Conservation (phyloP, 1,140 invertebrate genomes). For the Drosophila nebulosa region DNA sequence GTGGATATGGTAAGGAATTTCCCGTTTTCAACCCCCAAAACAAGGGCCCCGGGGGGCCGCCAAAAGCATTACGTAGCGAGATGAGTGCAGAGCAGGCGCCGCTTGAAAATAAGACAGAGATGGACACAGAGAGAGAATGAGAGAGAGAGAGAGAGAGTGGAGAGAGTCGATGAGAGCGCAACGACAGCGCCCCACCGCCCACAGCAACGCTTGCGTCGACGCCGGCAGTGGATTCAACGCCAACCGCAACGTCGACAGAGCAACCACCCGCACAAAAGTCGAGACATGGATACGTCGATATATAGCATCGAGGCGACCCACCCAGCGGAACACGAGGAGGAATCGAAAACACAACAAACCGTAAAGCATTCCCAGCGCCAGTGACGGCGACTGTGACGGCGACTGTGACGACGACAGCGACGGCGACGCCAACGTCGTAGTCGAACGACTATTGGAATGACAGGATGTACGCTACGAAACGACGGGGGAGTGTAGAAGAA, state of each 20-base stretch:
- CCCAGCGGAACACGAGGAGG: constrained; percentile 22
- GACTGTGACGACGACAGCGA: constrained; percentile 12
- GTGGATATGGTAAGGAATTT: constrained; percentile 20
- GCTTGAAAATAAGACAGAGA: not conserved
- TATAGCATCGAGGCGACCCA: not conserved
- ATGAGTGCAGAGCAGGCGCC: constrained; percentile 32
- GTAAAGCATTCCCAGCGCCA: constrained; percentile 63
- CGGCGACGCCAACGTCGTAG: not conserved
- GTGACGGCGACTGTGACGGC: constrained; percentile 11
- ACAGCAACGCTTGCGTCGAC: constrained; percentile 17
- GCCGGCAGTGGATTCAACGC: not conserved
- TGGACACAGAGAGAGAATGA: constrained; percentile 11
- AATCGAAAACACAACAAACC: constrained; percentile 76
- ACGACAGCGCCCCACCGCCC: constrained; percentile 30
- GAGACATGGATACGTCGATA: constrained; percentile 20
- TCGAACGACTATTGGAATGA: constrained; percentile 53
- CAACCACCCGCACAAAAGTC: constrained; percentile 54
- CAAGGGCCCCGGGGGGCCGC: constrained; percentile 27
- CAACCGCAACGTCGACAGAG: constrained; percentile 40
- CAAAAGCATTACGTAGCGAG: constrained; percentile 37
- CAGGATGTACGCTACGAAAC: constrained; percentile 38
- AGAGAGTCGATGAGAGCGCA: constrained; percentile 3
- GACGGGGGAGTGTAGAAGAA: not conserved
- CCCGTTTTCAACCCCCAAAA: constrained; percentile 48
- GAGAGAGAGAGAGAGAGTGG: constrained; percentile 11